Evolutionary conservation across 2,797 vertebrate species (phyloP), one percentile per base, ranked within the genome.

Genomic region (Dryobates pubescens): DNA sequence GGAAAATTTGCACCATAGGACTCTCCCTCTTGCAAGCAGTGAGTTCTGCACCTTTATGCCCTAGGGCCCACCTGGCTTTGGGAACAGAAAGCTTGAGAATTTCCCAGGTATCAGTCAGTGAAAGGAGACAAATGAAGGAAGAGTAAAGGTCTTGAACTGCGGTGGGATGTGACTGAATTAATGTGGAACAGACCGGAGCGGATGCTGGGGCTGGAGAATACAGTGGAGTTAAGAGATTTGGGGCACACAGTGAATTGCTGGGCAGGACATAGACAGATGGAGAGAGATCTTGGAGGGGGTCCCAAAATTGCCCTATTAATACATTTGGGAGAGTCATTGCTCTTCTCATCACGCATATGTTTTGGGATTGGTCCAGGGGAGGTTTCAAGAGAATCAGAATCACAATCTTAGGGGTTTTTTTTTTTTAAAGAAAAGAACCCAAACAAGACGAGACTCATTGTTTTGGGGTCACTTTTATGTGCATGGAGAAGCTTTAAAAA

Each of bases 261-360:
- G 72, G 86, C 75, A 92, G 81, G 92, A 90, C 58, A 91, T 85
- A 72, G 91, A 62, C 92, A 96, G 92, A 95, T 94, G 92, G 93
- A 92, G 80, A 77, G 51, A 77, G 41, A 93, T 82, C 87, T 94
- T 94, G 93, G 92, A 95, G 92, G 62, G 84, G 68, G 71, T 91
- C 88, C 95, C 81, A 94, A 85, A 95, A 93, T 82, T 82, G 51
- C 71, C 89, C 87, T 80, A 86, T 94, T 84, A 59, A 75, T 90
- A 74, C 32, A 32, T 96, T 94, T 89, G 65, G 83, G 93, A 93
- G 75, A 93, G 61, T 91, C 83, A 86, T 93, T 12, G 0, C 83
- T 81, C 77, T 79, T 85, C 56, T 94, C 49, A 84, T 90, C 61
- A 82, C 17, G 12, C 81, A 59, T 91, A 85, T 88, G 86, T 85